phyloP scores from a whole-genome alignment of 2,797 vertebrate genomes.

The Acrossocheilus fasciatus region DNA sequence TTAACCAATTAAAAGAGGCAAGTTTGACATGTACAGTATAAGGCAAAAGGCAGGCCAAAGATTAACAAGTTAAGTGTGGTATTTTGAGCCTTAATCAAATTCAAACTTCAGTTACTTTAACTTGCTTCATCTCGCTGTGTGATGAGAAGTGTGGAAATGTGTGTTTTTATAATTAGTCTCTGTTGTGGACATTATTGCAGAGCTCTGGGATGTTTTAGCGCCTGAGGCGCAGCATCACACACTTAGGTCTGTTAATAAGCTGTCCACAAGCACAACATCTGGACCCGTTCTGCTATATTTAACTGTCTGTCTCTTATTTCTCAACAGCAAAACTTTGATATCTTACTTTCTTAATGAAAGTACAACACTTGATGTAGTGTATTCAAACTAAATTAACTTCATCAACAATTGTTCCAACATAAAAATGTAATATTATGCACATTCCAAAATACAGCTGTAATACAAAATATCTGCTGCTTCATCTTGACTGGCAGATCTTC shows the following conservation, averaged over 20 bases:
- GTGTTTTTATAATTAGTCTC: constrained; percentile 62
- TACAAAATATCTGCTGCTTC: not conserved
- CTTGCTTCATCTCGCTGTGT: not conserved
- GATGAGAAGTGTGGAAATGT: constrained; percentile 44
- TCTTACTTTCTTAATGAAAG: constrained; percentile 42
- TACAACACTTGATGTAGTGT: not conserved
- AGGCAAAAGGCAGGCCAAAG: not conserved
- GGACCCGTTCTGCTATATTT: constrained; percentile 64
- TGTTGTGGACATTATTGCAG: constrained; percentile 58
- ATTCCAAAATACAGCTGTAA: not conserved
- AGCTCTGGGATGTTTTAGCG: constrained; percentile 62
- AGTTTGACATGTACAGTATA: not conserved
- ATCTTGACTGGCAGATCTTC: not conserved
- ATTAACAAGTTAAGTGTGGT: not conserved
- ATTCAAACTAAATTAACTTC: not conserved
- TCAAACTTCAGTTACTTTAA: constrained; percentile 35
- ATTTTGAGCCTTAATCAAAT: constrained; percentile 38
- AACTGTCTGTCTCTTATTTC: constrained; percentile 47
- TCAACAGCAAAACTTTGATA: constrained; percentile 52
- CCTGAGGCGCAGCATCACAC: constrained; percentile 71
- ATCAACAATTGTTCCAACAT: constrained; percentile 14
- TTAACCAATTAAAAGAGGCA: constrained; percentile 3
- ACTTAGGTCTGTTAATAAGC: constrained; percentile 72
- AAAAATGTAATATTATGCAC: not conserved
- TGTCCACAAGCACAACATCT: constrained; percentile 80